These are phyloP conservation scores for Dermochelys coriacea DNA, from an alignment of 2,797 vertebrate species.

Conservation along the genomic window DNA sequence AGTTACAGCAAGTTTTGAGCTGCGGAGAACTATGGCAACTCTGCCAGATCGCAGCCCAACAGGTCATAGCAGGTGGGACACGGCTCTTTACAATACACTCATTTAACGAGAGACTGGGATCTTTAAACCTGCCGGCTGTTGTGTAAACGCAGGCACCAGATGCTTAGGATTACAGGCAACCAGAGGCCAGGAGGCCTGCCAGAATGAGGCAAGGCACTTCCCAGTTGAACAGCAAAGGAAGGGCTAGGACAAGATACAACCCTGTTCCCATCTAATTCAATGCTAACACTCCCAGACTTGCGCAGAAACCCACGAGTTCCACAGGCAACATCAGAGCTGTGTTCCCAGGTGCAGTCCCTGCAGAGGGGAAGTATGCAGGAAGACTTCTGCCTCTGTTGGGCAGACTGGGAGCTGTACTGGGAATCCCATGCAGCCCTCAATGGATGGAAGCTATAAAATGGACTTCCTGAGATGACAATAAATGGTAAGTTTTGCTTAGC, in stretches of 20 bases:
- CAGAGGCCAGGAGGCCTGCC: too few species aligned
- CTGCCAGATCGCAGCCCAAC: neutral
- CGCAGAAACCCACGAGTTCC: neutral
- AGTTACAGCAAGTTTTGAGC: neutral
- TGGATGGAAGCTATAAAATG: neutral
- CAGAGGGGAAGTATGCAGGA: neutral
- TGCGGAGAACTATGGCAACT: neutral
- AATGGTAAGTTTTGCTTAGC: neutral
- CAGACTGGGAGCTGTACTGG: neutral
- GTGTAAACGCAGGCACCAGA: neutral
- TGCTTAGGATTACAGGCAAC: neutral
- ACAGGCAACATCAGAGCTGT: neutral
- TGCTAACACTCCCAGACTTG: neutral
- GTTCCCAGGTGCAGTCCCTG: neutral
- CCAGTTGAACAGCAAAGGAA: neutral
- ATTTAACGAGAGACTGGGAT: neutral
- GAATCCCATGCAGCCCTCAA: neutral
- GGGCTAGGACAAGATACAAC: neutral
- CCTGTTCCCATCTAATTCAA: too few species aligned
- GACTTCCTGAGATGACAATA: neutral
- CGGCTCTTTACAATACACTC: neutral
- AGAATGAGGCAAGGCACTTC: neutral
- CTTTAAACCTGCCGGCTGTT: neutral
- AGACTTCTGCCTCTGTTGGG: neutral
- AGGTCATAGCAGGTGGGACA: neutral